Conservation (phyloP, 2,888 invertebrate genomes). For the Mythimna ferrago region DNA sequence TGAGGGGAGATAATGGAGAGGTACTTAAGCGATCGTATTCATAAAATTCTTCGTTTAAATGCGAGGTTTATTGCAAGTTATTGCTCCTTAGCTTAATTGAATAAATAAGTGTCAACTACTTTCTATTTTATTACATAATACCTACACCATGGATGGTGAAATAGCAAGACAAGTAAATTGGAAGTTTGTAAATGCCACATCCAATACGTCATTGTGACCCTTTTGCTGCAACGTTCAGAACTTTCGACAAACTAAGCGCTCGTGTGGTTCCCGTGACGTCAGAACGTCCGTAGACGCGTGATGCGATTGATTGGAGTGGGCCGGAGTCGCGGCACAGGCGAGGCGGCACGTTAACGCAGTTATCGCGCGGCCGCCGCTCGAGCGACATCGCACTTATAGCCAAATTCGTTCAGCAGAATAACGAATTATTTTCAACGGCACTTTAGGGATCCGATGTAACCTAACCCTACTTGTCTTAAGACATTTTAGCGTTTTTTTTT, state of each 20-base stretch:
- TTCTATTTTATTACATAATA: slow-evolving; percentile 6
- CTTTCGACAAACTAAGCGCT: not conserved
- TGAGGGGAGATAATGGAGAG: not conserved
- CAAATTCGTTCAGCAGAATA: slow-evolving; percentile 11
- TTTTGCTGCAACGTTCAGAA: not conserved
- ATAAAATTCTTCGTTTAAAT: slow-evolving; percentile 3
- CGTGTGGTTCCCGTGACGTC: slow-evolving; percentile 13
- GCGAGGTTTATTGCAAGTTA: too few relatives aligned
- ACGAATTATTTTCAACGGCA: too few relatives aligned
- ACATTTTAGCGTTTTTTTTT: not conserved
- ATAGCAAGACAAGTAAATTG: too few relatives aligned
- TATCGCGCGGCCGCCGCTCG: slow-evolving; percentile 25
- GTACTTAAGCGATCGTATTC: not conserved
- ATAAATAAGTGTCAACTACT: slow-evolving; percentile 1
- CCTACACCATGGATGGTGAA: not conserved
- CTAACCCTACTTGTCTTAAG: not conserved
- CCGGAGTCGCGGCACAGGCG: not conserved
- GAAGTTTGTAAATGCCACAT: not conserved
- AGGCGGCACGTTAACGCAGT: slow-evolving; percentile 32
- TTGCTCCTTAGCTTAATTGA: slow-evolving; percentile 4
- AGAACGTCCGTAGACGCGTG: slow-evolving; percentile 13
- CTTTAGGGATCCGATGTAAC: too few relatives aligned
- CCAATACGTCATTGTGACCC: not conserved
- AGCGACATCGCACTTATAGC: not conserved
- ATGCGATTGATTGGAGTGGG: slow-evolving; percentile 40